A percentile compares a stretch with the other conserved stretches of the same genome.
Evolutionary conservation across 2,113 vertebrate species (phyloP).

Genomic region (Callopanchax toddi): DNA sequence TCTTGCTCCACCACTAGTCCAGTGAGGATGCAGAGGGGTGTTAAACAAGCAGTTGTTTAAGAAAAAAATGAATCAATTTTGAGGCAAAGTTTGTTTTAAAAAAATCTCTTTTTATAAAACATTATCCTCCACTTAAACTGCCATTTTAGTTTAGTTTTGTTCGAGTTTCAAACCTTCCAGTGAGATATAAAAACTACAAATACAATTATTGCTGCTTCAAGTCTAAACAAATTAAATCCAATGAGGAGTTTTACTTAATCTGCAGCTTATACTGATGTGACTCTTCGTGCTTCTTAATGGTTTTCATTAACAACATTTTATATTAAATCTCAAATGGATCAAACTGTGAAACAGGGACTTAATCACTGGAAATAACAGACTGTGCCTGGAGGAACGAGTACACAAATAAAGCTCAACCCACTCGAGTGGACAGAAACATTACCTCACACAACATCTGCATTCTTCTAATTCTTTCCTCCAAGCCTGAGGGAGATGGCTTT

Average conservation of each 20-base stretch:
- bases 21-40: too few relatives aligned
- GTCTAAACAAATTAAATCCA: background rate
- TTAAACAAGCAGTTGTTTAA: too few relatives aligned
- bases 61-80: too few relatives aligned
- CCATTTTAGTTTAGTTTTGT: too few relatives aligned
- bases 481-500: constrained; percentile 28
- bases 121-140: too few relatives aligned
- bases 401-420: constrained; percentile 21
- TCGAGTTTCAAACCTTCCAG: too few relatives aligned
- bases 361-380: constrained; percentile 28
- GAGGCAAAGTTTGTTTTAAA: too few relatives aligned
- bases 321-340: constrained; percentile 22
- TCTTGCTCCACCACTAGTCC: too few relatives aligned
- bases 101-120: too few relatives aligned
- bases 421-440: constrained; percentile 32
- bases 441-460: constrained; percentile 48
- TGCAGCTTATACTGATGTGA: constrained; percentile 2
- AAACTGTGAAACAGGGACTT: background rate
- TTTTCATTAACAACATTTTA: constrained; percentile 3
- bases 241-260: background rate
- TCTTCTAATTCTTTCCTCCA: constrained; percentile 37
- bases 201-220: background rate
- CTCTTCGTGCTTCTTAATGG: constrained; percentile 6
- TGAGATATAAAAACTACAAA: too few relatives aligned
- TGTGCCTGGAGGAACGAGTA: constrained; percentile 34